These are phyloP conservation scores for Ypsolopha sequella DNA, from an alignment of 2,888 invertebrate genomes.

Conservation along the genomic window DNA sequence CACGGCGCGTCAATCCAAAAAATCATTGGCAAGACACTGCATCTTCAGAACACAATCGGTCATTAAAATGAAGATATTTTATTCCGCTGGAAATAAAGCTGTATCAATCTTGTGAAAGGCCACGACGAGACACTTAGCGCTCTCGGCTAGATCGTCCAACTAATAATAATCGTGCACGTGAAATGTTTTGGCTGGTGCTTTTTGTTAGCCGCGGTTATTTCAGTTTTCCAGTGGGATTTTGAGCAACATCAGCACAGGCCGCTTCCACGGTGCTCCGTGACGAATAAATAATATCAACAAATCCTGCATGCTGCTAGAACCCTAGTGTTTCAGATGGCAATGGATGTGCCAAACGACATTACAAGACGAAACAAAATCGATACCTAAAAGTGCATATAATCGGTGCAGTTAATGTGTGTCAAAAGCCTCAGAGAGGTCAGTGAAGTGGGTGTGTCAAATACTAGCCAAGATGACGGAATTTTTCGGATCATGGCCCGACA, in stretches of 20 bases:
- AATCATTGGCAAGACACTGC: too few relatives aligned
- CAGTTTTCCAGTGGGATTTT: conserved; percentile 71
- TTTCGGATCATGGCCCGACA: conserved; percentile 53
- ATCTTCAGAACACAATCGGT: too few relatives aligned
- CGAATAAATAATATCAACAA: conserved; percentile 4
- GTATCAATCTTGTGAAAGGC: conserved; percentile 41
- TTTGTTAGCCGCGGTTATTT: conserved; percentile 69
- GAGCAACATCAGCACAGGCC: conserved; percentile 62
- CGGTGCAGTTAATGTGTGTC: conserved; percentile 53
- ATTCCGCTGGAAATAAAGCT: conserved; percentile 25
- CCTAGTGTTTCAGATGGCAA: conserved; percentile 20
- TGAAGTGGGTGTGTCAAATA: conserved; percentile 36
- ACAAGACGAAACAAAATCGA: conserved; percentile 18
- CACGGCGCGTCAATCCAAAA: too few relatives aligned
- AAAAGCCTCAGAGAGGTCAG: conserved; percentile 35
- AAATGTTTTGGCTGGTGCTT: conserved; percentile 71
- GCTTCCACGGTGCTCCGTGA: conserved; percentile 46
- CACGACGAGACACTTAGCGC: conserved; percentile 53
- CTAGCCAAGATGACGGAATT: conserved; percentile 55
- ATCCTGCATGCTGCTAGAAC: conserved; percentile 9
- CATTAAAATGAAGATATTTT: conserved; percentile 15
- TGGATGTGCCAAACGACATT: conserved; percentile 24
- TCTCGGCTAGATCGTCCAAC: conserved; percentile 69
- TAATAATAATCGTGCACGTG: conserved; percentile 68
- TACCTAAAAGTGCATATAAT: conserved; percentile 15